Base-by-base conservation (phyloP, 2,797 vertebrate genomes). In the Sphaeramia orbicularis region DNA sequence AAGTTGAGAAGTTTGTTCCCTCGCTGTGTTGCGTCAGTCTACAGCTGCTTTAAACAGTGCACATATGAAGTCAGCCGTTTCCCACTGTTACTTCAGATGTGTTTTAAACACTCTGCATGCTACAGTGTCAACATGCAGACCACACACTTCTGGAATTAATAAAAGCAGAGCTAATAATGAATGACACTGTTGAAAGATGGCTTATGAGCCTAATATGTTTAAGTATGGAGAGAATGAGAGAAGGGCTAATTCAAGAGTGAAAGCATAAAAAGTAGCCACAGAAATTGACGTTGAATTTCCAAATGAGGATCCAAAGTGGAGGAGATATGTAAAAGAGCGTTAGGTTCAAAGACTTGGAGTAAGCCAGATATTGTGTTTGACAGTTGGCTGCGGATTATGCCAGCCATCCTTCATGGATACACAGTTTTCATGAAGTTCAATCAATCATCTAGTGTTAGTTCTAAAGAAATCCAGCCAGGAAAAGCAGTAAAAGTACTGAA, bases 141-240 rank as follows among this genome's bases (percentile, higher is more conserved):
- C 87, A 80, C 89, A 85, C 80, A 69, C 70, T 67, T 78, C 57
- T 83, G 82, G 63, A 83, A 86, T 84, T 83, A 82, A 88, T 84
- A 77, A 83, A 81, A 65, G 1, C 2, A 44, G 16, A 44, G 54
- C 35, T 70, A 70, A 72, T 84, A 81, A 82, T 73, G 65, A 73
- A 79, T 62, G 64, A 53, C 61, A 44, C 44, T 0, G 36, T 61
- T 80, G 69, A 80, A 76, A 81, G 68, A 84, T 52, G 64, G 62
- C 71, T 41, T 8, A 8, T 41, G 67, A 71, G 69, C 48, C 52
- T 47, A 64, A 45, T 13, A 27, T 73, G 45, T 76, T 73, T 62
- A 58, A 69, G 55, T 71, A 56, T 10, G 16, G 48, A 45, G 60
- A 15, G 38, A 66, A 56, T 9, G 52, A 43, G 64, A 52, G 52